Evolutionary conservation across 2,797 vertebrate genomes (phyloP).

Genomic region (Macropodus opercularis): DNA sequence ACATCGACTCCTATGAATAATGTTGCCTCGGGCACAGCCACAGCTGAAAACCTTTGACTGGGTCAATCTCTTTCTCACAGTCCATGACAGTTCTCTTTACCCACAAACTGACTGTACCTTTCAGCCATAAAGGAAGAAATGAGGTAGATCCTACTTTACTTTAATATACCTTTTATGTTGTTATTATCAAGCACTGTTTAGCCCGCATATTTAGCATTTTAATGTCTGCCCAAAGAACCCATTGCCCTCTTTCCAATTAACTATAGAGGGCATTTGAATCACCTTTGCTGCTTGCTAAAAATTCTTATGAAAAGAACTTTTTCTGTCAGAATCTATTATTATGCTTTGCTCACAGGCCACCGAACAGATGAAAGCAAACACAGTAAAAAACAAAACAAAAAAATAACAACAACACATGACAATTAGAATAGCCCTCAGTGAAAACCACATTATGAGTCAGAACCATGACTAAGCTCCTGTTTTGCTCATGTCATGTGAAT

Average conservation of each 20-base stretch:
- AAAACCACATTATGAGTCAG: conserved; percentile 30
- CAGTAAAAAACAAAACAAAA: conserved; percentile 34
- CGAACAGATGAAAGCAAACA: conserved; percentile 28
- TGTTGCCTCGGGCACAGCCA: conserved; percentile 17
- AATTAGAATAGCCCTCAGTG: conserved; percentile 20
- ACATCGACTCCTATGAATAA: conserved; percentile 36
- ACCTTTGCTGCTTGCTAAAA: conserved; percentile 34
- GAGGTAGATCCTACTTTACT: no score
- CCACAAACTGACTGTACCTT: not conserved
- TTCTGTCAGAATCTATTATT: conserved; percentile 18
- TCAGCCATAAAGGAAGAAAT: not conserved
- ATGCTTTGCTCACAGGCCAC: conserved; percentile 3
- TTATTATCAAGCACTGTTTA: conserved; percentile 20
- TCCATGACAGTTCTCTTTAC: not conserved
- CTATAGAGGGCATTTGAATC: conserved; percentile 37
- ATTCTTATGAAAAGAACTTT: conserved; percentile 23
- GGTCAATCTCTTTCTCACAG: not conserved
- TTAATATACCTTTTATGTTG: no score
- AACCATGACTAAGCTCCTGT: conserved; percentile 13
- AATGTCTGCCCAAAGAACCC: conserved; percentile 22
- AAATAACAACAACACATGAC: conserved; percentile 33
- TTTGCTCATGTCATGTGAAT: conserved; percentile 13
- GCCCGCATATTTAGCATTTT: conserved; percentile 39
- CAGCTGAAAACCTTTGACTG: conserved; percentile 6
- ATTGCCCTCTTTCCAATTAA: conserved; percentile 4